Conservation (phyloP, 2,888 invertebrate genomes). For the Bombyx huttoni region DNA sequence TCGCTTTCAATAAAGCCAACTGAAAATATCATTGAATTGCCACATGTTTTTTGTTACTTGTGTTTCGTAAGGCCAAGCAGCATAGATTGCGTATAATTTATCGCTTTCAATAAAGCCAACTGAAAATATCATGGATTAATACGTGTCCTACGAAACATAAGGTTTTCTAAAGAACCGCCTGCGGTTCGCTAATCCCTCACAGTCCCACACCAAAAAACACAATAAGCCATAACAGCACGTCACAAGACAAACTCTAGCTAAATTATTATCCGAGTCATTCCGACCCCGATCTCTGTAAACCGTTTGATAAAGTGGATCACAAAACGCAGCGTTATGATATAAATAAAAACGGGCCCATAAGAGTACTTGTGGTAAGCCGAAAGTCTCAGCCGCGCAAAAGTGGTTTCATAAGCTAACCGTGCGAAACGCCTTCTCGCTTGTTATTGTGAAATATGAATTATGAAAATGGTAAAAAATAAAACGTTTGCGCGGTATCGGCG, state of each 20-base stretch:
- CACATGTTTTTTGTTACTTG: no score
- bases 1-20: conserved; percentile 28
- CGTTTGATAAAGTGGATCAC: conserved; percentile 70
- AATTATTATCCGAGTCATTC: conserved; percentile 61
- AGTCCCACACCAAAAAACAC: conserved; percentile 45
- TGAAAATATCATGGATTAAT: conserved; percentile 33
- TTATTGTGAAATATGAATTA: conserved; percentile 71
- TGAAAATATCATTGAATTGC: conserved; percentile 17
- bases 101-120: conserved; percentile 26
- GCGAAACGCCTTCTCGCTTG: conserved; percentile 70
- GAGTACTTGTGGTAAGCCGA: conserved; percentile 62
- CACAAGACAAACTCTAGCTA: conserved; percentile 36
- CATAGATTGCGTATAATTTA: no score
- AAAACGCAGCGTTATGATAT: conserved; percentile 59
- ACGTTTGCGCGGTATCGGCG: conserved; percentile 32
- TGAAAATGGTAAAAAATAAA: conserved; percentile 72
- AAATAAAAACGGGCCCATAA: conserved; percentile 59
- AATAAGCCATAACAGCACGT: conserved; percentile 49
- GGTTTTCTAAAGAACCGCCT: conserved; percentile 49
- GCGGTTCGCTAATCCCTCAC: conserved; percentile 48
- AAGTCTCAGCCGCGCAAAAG: conserved; percentile 39
- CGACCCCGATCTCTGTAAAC: conserved; percentile 62
- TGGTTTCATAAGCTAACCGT: conserved; percentile 67
- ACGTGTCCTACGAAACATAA: conserved; percentile 29
- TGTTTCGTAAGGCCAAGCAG: no score